These are phyloP conservation scores for Xiphophorus birchmanni DNA, from an alignment of 2,797 vertebrate species.

Conservation along the genomic window DNA sequence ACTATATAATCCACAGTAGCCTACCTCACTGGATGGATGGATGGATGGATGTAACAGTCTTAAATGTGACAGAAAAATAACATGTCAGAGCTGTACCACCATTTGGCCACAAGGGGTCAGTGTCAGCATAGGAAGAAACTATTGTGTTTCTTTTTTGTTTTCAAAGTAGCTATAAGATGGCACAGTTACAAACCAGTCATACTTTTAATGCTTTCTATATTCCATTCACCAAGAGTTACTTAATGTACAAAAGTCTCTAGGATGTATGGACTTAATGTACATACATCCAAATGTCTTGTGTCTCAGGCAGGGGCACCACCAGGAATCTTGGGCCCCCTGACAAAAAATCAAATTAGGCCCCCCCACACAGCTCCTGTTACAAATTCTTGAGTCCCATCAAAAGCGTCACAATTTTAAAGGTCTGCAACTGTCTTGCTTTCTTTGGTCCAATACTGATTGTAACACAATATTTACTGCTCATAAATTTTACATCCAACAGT, in stretches of 20 bases:
- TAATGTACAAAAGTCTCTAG: not conserved
- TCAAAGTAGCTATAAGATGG: not conserved
- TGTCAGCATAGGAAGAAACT: not conserved
- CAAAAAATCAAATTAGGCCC: too few species aligned
- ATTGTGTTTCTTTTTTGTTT: not conserved
- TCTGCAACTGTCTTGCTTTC: too few species aligned
- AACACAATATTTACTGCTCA: too few species aligned
- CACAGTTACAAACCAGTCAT: not conserved
- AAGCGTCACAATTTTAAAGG: too few species aligned
- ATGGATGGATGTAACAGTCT: not conserved
- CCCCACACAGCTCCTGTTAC: too few species aligned
- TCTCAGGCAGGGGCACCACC: not conserved
- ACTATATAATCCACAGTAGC: not conserved
- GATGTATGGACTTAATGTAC: too few species aligned
- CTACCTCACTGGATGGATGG: not conserved
- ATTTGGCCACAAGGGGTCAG: conserved; percentile 3
- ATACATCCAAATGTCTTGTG: not conserved
- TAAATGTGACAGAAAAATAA: not conserved
- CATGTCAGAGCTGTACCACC: not conserved
- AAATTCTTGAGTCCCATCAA: too few species aligned
- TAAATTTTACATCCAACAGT: too few species aligned
- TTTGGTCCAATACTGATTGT: too few species aligned
- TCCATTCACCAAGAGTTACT: not conserved
- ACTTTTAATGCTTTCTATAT: not conserved
- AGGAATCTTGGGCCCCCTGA: too few species aligned